phyloP scores from a whole-genome alignment of 2,797 vertebrate genomes.

The Adrianichthys oophorus region DNA sequence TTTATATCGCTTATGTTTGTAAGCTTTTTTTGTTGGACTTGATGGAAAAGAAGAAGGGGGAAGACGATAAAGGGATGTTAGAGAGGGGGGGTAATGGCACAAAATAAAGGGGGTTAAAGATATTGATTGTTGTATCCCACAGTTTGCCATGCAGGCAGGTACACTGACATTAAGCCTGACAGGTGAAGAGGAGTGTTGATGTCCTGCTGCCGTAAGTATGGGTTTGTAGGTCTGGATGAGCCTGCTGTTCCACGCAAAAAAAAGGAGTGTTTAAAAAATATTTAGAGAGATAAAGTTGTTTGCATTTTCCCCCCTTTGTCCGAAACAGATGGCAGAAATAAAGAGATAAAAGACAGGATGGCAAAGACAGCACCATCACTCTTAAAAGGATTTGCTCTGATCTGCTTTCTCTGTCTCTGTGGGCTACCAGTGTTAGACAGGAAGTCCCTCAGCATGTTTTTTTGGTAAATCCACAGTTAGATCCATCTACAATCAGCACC shows the following conservation, averaged over 20 bases:
- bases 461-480: conserved; percentile 65
- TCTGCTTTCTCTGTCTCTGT: conserved; percentile 40
- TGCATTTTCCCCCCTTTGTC: neutral
- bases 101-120: too few relatives aligned
- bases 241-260: conserved; percentile 8
- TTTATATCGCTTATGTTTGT: too few relatives aligned
- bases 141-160: conserved; percentile 61
- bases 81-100: too few relatives aligned
- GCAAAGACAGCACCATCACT: conserved; percentile 26
- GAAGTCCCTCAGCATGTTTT: conserved; percentile 63
- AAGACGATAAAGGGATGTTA: too few relatives aligned
- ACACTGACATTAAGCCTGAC: conserved; percentile 67
- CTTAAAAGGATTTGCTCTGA: conserved; percentile 17
- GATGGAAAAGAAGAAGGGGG: too few relatives aligned
- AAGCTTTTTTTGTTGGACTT: too few relatives aligned
- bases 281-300: neutral
- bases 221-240: conserved; percentile 25
- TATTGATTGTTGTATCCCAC: conserved; percentile 24
- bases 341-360: neutral
- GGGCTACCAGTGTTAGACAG: conserved; percentile 59
- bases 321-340: conserved; percentile 4
- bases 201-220: conserved; percentile 38
- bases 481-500: conserved; percentile 39
- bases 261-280: neutral
- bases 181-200: conserved; percentile 41